Base-by-base conservation (phyloP, 1,140 invertebrate species). In the Plectrocnemia conspersa region DNA sequence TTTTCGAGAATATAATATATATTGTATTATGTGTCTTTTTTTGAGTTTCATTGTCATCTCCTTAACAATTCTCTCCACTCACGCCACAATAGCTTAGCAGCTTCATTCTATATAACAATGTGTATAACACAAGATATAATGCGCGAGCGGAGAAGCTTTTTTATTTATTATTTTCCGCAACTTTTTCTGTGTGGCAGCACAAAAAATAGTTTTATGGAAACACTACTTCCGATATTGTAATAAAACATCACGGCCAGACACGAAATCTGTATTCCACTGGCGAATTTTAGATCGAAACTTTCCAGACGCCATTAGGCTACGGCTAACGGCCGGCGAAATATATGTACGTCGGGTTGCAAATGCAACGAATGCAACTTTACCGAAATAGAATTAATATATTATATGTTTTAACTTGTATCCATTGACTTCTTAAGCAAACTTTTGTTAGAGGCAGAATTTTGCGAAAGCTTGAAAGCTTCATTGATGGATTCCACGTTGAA, bases 291-390 rank as follows among this genome's bases (percentile, higher is more conserved):
- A 24, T 36, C 18, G 29, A 50, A 50, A 50, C 47, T 50, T 50
- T 50, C 47, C 47, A 50, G 47, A 50, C 47, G 21, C 33, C 47
- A 35, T 50, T 38, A 35, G 18, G 19, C 6, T 38, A 22, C 33
- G 18, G 15, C 47, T 24, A 27, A 47, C 44, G 5, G 19, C 13
- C 44, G 11, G 21, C 46, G 23, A 50, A 50, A 15, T 46, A 32
- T 48, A 13, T 21, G 22, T 10, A n/a, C n/a, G 18, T 10, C 21
- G 18, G 23, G 21, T 24, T 45, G 42, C 42, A 45, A 13, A n/a
- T n/a, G n/a, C n/a, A n/a, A n/a, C n/a, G n/a, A n/a, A n/a, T n/a
- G n/a, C n/a, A n/a, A n/a, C n/a, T n/a, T n/a, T n/a, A n/a, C n/a
- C n/a, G n/a, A n/a, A n/a, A n/a, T n/a, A n/a, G n/a, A n/a, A n/a